A percentile compares a stretch with the other conserved stretches of the same genome.
These are phyloP conservation scores for Artibeus jamaicensis DNA, from an alignment of 2,797 vertebrate species.

Conservation along the genomic window DNA sequence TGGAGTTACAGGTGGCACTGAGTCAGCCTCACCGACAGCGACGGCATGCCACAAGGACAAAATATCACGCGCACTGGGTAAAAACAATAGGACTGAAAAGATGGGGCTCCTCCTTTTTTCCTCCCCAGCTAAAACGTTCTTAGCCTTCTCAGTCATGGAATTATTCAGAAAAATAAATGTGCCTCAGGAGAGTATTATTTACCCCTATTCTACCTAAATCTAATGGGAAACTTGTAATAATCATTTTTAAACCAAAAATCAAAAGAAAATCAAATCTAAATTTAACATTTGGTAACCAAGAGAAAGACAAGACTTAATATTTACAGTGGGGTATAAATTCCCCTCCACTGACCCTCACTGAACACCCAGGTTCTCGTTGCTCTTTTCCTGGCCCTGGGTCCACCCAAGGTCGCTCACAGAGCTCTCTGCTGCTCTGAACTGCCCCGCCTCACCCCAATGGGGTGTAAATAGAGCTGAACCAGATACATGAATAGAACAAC, in stretches of 20 bases:
- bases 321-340: constrained; percentile 3
- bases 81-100: not conserved
- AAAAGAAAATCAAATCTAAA: constrained; percentile 55
- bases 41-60: not conserved
- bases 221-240: constrained; percentile 30
- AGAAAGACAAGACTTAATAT: constrained; percentile 48
- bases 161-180: constrained; percentile 16
- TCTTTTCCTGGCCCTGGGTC: not conserved
- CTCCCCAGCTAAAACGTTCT: not conserved
- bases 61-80: not conserved
- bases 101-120: not conserved
- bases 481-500: not conserved
- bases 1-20: not conserved
- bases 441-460: constrained; percentile 11
- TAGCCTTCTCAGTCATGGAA: not conserved
- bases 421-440: not conserved
- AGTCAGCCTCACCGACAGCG: not conserved
- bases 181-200: constrained; percentile 8
- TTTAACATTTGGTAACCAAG: constrained; percentile 40
- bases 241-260: constrained; percentile 43
- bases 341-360: not conserved
- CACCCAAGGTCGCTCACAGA: not conserved
- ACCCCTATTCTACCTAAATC: constrained; percentile 6
- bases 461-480: not conserved
- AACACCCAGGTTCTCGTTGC: not conserved